Evolutionary conservation across 2,113 vertebrate genomes (phyloP).

Genomic region (Pelmatolapia mariae): DNA sequence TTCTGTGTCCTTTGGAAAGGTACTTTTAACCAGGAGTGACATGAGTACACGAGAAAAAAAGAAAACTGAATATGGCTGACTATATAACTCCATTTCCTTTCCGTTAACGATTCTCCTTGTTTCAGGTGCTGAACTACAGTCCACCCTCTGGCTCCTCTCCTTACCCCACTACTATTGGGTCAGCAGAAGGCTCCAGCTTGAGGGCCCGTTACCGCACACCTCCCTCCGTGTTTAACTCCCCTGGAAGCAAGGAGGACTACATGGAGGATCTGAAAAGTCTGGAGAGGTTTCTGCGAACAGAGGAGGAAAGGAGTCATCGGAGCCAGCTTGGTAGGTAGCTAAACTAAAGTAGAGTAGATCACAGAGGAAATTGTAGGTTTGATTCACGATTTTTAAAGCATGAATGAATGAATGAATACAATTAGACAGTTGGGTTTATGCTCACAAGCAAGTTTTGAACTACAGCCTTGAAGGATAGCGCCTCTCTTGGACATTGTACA

Average conservation of each 20-base stretch:
- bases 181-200: slow-evolving; percentile 74
- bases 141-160: slow-evolving; percentile 73
- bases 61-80: too few relatives aligned
- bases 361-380: not conserved
- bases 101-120: not conserved
- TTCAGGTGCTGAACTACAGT: slow-evolving; percentile 78
- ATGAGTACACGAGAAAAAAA: not conserved
- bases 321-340: slow-evolving; percentile 81
- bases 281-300: slow-evolving; percentile 73
- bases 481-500: not conserved
- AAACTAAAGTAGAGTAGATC: not conserved
- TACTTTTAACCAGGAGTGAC: slow-evolving; percentile 19
- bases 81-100: not conserved
- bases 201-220: slow-evolving; percentile 86
- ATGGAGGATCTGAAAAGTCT: slow-evolving; percentile 83
- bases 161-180: slow-evolving; percentile 74
- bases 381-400: accelerated
- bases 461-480: accelerated
- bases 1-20: slow-evolving; percentile 76
- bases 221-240: slow-evolving; percentile 82
- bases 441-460: not conserved
- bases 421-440: not conserved
- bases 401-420: not conserved
- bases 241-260: slow-evolving; percentile 85
- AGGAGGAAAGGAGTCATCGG: slow-evolving; percentile 90